Evolutionary conservation across 2,888 invertebrate genomes (phyloP), one percentile per base, ranked within the genome.

Genomic region (Campopleginae sp.): DNA sequence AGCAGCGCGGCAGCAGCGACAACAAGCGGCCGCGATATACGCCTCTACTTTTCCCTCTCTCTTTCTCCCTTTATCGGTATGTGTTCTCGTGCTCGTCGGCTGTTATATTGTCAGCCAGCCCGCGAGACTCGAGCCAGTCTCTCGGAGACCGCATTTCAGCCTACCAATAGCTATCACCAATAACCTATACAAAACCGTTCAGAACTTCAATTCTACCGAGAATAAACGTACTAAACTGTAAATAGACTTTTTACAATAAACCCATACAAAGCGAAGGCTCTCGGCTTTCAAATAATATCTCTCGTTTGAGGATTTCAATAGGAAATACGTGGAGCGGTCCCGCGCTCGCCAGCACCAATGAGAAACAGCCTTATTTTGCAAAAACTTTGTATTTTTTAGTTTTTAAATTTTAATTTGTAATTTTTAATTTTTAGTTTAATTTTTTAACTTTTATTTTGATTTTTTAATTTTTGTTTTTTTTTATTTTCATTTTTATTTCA

Each of bases 1-100:
- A 84, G 77, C 84, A 84, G 79, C 86, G 44, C 33, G 44, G 48
- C 72, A 48, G 14, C 65, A 46, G 19, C 48, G 27, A 33, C 78
- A 68, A 23, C 48, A 31, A 54, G 80, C 82, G 58, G 61, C 61
- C 80, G 80, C 84, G 80, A 85, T 85, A 51, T 72, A 87, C 88
- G 87, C 88, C 87, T 87, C 85, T 87, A 68, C 85, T 77, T 80
- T 78, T 85, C 70, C 58, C 66, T 58, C 42, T 42, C 51, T 63
- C 71, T 58, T 44, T 79, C 48, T 80, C 44, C 31, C 48, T 76
- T 42, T 74, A 58, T 61, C 74, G 42, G 14, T 31, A 38, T 65
- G 58, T 61, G 33, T 23, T 74, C 74, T 79, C 46, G 61, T n/a
- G n/a, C 33, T 58, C 33, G 38, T 72, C 48, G 58, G 33, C n/a